Evolutionary conservation across 1,140 invertebrate genomes (phyloP).

Genomic region (Stegodyphus dumicola): DNA sequence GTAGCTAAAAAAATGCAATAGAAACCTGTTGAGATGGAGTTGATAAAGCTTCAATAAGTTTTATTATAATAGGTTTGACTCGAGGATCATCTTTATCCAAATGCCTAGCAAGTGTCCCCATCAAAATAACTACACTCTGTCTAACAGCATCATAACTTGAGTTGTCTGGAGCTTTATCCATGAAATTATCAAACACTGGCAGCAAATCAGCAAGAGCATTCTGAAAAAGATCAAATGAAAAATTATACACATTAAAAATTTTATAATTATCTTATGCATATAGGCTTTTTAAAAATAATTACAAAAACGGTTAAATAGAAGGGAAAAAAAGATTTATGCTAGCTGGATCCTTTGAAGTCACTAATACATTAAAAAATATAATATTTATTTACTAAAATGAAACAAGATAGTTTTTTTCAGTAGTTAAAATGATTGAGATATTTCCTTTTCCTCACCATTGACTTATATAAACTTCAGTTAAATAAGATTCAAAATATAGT

Average conservation of each 20-base stretch:
- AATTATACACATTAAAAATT: background rate
- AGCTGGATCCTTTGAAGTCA: too few species aligned
- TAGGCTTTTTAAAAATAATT: too few species aligned
- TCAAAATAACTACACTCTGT: conserved; percentile 95
- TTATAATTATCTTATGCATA: too few species aligned
- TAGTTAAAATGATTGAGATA: too few species aligned
- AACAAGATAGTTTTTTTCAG: too few species aligned
- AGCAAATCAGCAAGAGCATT: conserved; percentile 77
- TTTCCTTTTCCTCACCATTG: too few species aligned
- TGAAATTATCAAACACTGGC: conserved; percentile 89
- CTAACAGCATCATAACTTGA: conserved; percentile 92
- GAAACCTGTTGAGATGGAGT: conserved; percentile 93
- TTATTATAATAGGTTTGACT: conserved; percentile 91
- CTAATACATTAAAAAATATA: too few species aligned
- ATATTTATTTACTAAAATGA: too few species aligned
- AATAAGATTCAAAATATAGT: too few species aligned
- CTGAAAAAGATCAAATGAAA: conserved; percentile 49
- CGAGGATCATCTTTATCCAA: conserved; percentile 89
- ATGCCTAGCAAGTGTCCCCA: conserved; percentile 95
- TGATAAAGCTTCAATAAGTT: conserved; percentile 89
- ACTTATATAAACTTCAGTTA: too few species aligned
- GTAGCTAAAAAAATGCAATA: background rate
- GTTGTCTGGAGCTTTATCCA: conserved; percentile 89
- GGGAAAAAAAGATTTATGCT: too few species aligned
- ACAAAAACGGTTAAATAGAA: too few species aligned